Evolutionary conservation across 2,113 vertebrate genomes (phyloP).

Genomic region (Chiloscyllium plagiosum): DNA sequence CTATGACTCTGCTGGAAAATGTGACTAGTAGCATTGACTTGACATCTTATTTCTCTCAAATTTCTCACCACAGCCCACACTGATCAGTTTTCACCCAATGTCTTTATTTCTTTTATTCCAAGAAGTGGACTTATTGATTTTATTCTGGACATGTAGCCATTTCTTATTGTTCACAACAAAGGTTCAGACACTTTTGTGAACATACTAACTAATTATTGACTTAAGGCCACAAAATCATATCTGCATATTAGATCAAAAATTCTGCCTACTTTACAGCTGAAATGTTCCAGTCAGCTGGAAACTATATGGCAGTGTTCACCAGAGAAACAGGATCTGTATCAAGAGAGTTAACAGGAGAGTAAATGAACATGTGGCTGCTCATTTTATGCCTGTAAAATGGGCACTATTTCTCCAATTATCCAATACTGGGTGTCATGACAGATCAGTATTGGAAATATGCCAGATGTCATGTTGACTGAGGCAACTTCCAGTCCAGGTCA

Average conservation of each 20-base stretch:
- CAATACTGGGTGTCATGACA: too few species aligned
- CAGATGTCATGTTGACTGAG: background rate
- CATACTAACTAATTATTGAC: background rate
- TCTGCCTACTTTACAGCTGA: background rate
- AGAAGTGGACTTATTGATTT: background rate
- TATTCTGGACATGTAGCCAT: background rate
- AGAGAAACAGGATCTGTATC: background rate
- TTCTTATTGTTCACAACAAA: background rate
- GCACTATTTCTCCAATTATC: background rate
- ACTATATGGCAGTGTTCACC: background rate
- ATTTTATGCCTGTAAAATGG: background rate
- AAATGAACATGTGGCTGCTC: background rate
- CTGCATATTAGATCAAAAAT: background rate
- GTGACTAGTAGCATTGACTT: too few species aligned
- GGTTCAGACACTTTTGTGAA: background rate
- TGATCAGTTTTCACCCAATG: too few species aligned
- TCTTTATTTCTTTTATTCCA: background rate
- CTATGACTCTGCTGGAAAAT: too few species aligned
- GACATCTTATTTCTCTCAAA: too few species aligned
- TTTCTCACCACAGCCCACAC: too few species aligned
- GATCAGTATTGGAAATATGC: background rate
- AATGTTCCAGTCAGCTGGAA: background rate
- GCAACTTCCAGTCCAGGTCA: background rate
- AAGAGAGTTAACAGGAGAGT: background rate
- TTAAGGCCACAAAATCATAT: background rate